Percentiles rank a stretch among this genome's conserved stretches.
These are phyloP conservation scores for Caenorhabditis sulstoni DNA, from an alignment of 2,888 invertebrate species.

Conservation along the genomic window DNA sequence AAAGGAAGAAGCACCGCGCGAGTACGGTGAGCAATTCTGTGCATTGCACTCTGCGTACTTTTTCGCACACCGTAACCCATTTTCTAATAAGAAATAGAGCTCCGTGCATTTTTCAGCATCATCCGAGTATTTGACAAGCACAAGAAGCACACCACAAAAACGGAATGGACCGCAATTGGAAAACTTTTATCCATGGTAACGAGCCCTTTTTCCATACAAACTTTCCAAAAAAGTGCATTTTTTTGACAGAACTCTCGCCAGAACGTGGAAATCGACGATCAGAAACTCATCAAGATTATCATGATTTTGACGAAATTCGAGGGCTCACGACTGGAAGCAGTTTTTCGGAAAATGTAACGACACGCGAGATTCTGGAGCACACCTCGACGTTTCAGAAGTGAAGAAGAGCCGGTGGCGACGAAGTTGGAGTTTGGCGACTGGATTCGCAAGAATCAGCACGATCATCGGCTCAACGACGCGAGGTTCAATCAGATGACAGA, in stretches of 20 bases:
- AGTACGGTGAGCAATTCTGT: too few relatives aligned
- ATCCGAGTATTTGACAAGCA: slow-evolving; percentile 53
- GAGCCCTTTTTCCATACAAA: background rate
- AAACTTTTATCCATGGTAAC: slow-evolving; percentile 43
- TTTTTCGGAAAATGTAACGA: slow-evolving; percentile 54
- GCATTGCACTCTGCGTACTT: too few relatives aligned
- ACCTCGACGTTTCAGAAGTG: slow-evolving; percentile 31
- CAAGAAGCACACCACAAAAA: slow-evolving; percentile 43
- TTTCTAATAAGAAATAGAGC: background rate
- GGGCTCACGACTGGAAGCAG: slow-evolving; percentile 35
- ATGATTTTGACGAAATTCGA: slow-evolving; percentile 55
- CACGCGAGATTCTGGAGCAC: background rate
- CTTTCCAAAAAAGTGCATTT: background rate
- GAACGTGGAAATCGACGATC: slow-evolving; percentile 52
- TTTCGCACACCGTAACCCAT: too few relatives aligned
- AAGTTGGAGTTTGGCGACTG: slow-evolving; percentile 69
- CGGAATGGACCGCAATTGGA: slow-evolving; percentile 37
- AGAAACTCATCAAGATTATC: slow-evolving; percentile 53
- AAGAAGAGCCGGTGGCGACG: slow-evolving; percentile 51
- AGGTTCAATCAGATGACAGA: slow-evolving; percentile 53
- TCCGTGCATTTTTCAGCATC: slow-evolving; percentile 30
- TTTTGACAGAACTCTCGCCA: slow-evolving; percentile 36
- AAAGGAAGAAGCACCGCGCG: too few relatives aligned
- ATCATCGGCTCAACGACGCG: slow-evolving; percentile 97
- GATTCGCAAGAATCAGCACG: slow-evolving; percentile 86